These are phyloP conservation scores for Nomada ruficornis DNA, from an alignment of 2,888 invertebrate species.

Conservation along the genomic window DNA sequence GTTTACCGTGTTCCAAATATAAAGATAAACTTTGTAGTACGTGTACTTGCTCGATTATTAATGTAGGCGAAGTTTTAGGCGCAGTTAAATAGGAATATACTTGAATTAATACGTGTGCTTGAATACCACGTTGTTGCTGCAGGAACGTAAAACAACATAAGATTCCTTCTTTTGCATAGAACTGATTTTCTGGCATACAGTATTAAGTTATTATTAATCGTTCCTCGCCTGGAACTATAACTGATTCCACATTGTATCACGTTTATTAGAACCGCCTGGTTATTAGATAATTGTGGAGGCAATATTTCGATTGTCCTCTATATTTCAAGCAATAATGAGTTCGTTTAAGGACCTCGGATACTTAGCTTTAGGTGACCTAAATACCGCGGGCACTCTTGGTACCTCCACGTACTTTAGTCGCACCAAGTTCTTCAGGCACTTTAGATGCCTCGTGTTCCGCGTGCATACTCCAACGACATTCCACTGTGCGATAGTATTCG, in stretches of 20 bases:
- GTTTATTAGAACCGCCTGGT: too few relatives aligned
- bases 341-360: not conserved
- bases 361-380: not conserved
- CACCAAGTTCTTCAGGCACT: constrained; percentile 29
- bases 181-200: too few relatives aligned
- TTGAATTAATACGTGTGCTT: not conserved
- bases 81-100: not conserved
- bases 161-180: too few relatives aligned
- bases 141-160: too few relatives aligned
- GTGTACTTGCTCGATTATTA: not conserved
- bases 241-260: too few relatives aligned
- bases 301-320: too few relatives aligned
- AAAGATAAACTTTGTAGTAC: not conserved
- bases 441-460: constrained; percentile 13
- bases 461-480: constrained; percentile 26
- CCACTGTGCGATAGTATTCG: constrained; percentile 11
- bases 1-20: not conserved
- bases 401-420: constrained; percentile 28
- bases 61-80: not conserved
- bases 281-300: too few relatives aligned
- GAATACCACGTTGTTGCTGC: too few relatives aligned
- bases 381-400: constrained; percentile 34
- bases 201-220: too few relatives aligned
- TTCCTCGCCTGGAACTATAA: too few relatives aligned
- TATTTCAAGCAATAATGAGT: not conserved